Conservation (phyloP, 2,113 vertebrate genomes). For the Psilopsiagon aymara region DNA sequence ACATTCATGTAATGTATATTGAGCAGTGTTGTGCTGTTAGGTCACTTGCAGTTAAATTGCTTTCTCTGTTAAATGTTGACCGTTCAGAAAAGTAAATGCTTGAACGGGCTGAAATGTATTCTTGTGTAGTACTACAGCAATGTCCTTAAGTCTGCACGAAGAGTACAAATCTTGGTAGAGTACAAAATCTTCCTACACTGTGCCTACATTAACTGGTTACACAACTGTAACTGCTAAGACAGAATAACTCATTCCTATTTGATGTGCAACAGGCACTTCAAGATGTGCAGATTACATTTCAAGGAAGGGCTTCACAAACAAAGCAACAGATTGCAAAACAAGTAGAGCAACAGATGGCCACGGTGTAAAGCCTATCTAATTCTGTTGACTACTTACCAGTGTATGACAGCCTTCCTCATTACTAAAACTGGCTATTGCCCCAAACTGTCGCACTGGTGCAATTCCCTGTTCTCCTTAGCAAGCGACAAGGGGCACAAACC, state of each 20-base stretch:
- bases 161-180: neutral
- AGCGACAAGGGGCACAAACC: neutral
- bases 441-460: neutral
- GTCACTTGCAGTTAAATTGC: neutral
- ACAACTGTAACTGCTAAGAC: neutral
- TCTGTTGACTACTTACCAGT: neutral
- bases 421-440: neutral
- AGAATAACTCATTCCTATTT: neutral
- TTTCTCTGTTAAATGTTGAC: neutral
- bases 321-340: neutral
- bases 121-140: neutral
- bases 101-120: neutral
- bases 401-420: neutral
- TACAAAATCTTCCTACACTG: neutral
- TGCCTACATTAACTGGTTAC: neutral
- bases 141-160: neutral
- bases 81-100: neutral
- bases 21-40: neutral
- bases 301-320: neutral
- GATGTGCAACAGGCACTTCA: neutral
- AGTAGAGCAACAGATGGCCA: neutral
- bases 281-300: neutral
- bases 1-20: neutral
- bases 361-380: neutral
- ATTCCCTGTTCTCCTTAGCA: neutral